Evolutionary conservation across 2,113 vertebrate genomes (phyloP), one percentile per base, ranked within the genome.

Genomic region (Peromyscus californicus): DNA sequence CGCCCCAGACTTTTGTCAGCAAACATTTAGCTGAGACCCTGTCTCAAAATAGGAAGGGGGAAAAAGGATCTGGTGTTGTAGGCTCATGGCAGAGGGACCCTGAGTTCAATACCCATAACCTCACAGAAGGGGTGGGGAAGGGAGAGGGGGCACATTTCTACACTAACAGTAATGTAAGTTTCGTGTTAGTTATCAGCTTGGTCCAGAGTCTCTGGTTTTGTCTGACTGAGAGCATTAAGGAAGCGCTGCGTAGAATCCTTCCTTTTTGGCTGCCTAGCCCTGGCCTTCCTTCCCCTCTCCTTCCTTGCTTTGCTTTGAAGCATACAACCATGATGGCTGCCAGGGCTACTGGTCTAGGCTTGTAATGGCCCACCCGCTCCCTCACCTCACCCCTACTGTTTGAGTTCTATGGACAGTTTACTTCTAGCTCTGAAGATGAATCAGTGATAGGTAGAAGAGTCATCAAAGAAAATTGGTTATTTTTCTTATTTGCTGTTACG

Each of bases 401-500:
- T 76, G 74, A 45, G 15, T 45, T 26, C 21, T 45, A 11, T 13
- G 39, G 74, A 13, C 22, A 45, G 42, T 95, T 90, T 90, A 92
- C 92, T 90, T 94, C 79, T 48, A n/a, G 95, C n/a, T 83, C 61
- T 83, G 31, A 93, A 80, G 61, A 39, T 42, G n/a, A 65, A 26
- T 12, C 7, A 51, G 61, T 26, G n/a, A 61, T 42, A 67, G 63
- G 51, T 95, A 42, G 54, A 97, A 94, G 83, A 39, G 54, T 16
- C 82, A 69, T 17, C 31, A 16, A 5, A 59, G 88, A 82, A 78
- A 87, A 87, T 48, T 24, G 31, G 48, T 89, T 17, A 69, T 19
- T 90, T 83, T 29, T 92, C 3, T 93, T 72, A 65, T 63, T 84
- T 84, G 17, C 89, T 76, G 45, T 48, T 48, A 86, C 83, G 22